A percentile compares a stretch with the other conserved stretches of the same genome.
Evolutionary conservation across 2,797 vertebrate species (phyloP).

Genomic region (Gymnothorax reevesii): DNA sequence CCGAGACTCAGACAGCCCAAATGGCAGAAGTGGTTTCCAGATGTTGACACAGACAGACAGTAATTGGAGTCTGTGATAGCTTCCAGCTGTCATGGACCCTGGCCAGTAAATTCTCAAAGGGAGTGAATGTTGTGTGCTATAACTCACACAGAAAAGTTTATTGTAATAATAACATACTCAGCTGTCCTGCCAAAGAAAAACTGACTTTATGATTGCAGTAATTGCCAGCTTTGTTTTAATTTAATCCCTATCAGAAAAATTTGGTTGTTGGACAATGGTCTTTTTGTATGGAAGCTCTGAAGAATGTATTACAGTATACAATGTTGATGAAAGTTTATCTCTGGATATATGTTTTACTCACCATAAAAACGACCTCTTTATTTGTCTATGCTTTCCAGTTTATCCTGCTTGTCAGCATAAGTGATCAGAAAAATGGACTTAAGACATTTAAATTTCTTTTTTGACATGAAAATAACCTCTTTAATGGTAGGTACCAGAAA

Average conservation of each 20-base stretch:
- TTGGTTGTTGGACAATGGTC: conserved; percentile 13
- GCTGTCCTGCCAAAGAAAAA: conserved; percentile 74
- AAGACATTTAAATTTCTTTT: neutral
- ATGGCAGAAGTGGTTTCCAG: conserved; percentile 81
- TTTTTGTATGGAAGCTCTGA: neutral
- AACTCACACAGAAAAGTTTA: conserved; percentile 80
- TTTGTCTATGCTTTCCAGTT: neutral
- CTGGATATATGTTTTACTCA: conserved; percentile 14
- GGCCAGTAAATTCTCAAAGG: conserved; percentile 81
- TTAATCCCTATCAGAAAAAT: conserved; percentile 19
- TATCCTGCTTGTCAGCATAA: neutral
- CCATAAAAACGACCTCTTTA: conserved; percentile 13
- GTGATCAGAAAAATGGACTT: neutral
- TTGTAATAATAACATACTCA: conserved; percentile 77
- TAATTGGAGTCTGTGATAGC: conserved; percentile 93
- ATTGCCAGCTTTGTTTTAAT: conserved; percentile 57
- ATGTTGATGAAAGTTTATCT: conserved; percentile 14
- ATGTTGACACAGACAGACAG: conserved; percentile 87
- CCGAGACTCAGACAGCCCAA: conserved; percentile 56
- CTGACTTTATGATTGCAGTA: conserved; percentile 77
- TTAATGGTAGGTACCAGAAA: no score
- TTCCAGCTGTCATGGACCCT: conserved; percentile 88
- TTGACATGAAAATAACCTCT: neutral
- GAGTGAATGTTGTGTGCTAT: conserved; percentile 77
- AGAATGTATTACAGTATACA: conserved; percentile 21